Conservation (phyloP, 2,113 vertebrate genomes). For the Galbula dea region DNA sequence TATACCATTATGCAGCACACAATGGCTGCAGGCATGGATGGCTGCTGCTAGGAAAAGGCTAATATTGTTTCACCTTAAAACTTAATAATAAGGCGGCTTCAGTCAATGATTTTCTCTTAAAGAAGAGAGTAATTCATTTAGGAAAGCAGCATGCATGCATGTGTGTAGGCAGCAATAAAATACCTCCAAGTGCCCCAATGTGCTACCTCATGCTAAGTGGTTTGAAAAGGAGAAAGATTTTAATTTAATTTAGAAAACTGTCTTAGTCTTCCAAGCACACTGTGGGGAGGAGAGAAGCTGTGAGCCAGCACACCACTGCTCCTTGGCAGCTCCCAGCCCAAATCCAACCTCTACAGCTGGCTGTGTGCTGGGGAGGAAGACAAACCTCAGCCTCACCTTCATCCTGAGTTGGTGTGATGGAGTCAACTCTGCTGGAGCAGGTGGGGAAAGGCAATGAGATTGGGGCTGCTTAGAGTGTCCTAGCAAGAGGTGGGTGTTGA, state of each 20-base stretch:
- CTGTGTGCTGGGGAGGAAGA: neutral
- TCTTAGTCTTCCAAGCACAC: neutral
- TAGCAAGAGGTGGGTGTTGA: neutral
- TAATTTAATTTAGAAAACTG: constrained; percentile 45
- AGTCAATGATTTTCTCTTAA: constrained; percentile 17
- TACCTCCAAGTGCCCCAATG: neutral
- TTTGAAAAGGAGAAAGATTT: constrained; percentile 35
- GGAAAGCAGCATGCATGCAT: constrained; percentile 16
- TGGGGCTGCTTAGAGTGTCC: neutral
- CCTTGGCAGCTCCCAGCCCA: neutral
- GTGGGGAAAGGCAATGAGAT: neutral
- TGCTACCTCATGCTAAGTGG: constrained; percentile 32
- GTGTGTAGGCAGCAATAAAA: constrained; percentile 23
- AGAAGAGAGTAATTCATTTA: constrained; percentile 34
- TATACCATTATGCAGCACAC: neutral
- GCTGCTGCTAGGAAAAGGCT: neutral
- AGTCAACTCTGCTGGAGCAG: rapidly evolving
- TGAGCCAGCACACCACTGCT: neutral
- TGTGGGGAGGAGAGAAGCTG: neutral
- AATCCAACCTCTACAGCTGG: neutral
- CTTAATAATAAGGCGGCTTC: constrained; percentile 25
- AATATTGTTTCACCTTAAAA: constrained; percentile 43
- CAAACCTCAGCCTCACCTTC: neutral
- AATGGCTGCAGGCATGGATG: neutral
- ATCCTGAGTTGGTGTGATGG: rapidly evolving